phyloP scores from a whole-genome alignment of 2,888 invertebrate genomes.

The Lepidocyrtoides sp. region DNA sequence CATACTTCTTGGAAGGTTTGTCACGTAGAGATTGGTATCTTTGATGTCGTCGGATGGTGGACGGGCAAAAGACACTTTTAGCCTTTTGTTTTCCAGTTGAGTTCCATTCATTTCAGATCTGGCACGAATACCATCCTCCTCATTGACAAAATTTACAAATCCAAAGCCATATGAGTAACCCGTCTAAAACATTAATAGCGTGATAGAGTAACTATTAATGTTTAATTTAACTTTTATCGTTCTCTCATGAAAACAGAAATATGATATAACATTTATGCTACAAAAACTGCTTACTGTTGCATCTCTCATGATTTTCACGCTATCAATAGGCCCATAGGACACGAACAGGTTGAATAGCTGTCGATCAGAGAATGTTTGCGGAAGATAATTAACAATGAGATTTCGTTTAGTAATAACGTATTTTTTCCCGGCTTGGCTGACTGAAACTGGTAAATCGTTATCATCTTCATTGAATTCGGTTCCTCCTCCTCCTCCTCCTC shows the following conservation, averaged over 20 bases:
- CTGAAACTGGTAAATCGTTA: conserved; percentile 57
- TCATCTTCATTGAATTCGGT: conserved; percentile 2
- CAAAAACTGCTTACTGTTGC: conserved; percentile 89
- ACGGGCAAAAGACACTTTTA: conserved; percentile 97
- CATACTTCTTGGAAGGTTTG: conserved; percentile 91
- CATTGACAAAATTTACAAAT: conserved; percentile 96
- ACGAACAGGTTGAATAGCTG: conserved; percentile 96
- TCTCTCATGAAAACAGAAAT: not conserved
- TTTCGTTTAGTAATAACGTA: conserved; percentile 87
- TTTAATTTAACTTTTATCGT: not conserved
- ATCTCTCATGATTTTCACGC: conserved; percentile 96
- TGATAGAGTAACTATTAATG: not conserved
- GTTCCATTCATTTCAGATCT: conserved; percentile 95
- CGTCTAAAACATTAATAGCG: conserved; percentile 89
- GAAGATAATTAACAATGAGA: conserved; percentile 98
- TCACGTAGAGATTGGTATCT: conserved; percentile 97
- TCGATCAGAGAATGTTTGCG: conserved; percentile 97
- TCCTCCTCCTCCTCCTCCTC: not conserved
- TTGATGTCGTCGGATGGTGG: conserved; percentile 97
- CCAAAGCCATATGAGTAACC: conserved; percentile 99
- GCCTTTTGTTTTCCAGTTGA: conserved; percentile 95
- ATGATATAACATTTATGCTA: too few relatives aligned
- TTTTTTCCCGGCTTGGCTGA: conserved; percentile 68
- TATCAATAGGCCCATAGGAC: conserved; percentile 95
- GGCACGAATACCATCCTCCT: conserved; percentile 95